Conservation (phyloP, 2,113 vertebrate species). For the Thunnus thynnus region DNA sequence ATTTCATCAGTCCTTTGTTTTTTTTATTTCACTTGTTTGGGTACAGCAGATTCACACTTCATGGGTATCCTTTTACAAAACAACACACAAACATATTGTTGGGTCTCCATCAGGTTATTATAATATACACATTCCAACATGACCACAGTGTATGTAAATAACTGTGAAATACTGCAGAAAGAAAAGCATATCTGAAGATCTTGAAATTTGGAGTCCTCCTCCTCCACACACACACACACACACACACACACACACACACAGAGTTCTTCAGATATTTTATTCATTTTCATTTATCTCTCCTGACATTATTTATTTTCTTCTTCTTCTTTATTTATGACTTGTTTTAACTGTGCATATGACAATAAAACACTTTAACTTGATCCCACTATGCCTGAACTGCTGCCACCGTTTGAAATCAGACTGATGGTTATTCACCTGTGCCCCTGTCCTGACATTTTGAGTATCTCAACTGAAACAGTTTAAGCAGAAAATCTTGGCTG, state of each 20-base stretch:
- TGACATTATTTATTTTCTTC: no score
- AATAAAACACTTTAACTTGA: background rate
- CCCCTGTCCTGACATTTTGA: conserved; percentile 36
- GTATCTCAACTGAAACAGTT: conserved; percentile 46
- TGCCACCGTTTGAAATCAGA: conserved; percentile 30
- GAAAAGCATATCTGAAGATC: background rate
- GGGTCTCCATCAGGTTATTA: background rate
- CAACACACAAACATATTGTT: background rate
- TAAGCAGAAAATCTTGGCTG: conserved; percentile 48
- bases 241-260: no score
- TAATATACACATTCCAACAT: conserved; percentile 18
- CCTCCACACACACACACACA: no score
- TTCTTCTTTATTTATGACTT: no score
- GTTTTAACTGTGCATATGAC: no score
- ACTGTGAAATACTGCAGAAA: background rate
- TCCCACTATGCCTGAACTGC: background rate
- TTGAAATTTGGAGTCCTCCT: background rate
- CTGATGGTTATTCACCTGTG: conserved; percentile 53
- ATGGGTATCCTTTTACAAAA: background rate
- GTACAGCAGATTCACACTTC: background rate
- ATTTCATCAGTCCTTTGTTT: background rate
- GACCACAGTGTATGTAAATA: conserved; percentile 14
- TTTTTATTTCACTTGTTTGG: background rate
- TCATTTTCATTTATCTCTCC: no score
- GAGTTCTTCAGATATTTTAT: no score